phyloP scores from a whole-genome alignment of 2,888 invertebrate genomes.

The Cerastoderma edule region DNA sequence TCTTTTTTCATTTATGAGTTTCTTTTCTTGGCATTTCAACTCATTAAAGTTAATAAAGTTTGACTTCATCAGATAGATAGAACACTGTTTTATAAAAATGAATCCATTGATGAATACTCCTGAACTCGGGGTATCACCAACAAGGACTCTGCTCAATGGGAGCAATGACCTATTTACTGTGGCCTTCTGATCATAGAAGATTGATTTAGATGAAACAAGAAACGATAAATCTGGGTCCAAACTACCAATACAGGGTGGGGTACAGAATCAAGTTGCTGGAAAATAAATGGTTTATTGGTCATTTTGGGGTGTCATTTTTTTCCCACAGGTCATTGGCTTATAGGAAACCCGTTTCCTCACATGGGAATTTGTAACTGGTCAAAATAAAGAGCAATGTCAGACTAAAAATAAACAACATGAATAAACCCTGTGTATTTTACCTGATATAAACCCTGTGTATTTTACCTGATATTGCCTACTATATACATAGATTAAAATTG shows the following conservation, averaged over 20 bases:
- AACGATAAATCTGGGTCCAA: conserved; percentile 6
- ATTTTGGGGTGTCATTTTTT: background rate
- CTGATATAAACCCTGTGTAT: too few relatives aligned
- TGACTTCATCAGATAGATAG: too few relatives aligned
- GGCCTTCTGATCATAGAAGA: conserved; percentile 4
- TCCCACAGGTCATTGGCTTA: conserved; percentile 13
- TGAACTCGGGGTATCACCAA: too few relatives aligned
- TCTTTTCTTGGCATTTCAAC: too few relatives aligned
- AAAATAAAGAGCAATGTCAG: background rate
- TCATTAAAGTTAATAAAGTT: too few relatives aligned
- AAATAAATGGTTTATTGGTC: background rate
- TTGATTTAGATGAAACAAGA: conserved; percentile 6
- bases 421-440: too few relatives aligned
- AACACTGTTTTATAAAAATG: too few relatives aligned
- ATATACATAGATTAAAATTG: too few relatives aligned
- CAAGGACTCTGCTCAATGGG: background rate
- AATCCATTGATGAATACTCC: too few relatives aligned
- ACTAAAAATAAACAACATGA: background rate
- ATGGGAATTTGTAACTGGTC: background rate
- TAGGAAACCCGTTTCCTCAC: background rate
- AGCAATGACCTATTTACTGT: conserved; percentile 9
- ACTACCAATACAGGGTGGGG: background rate
- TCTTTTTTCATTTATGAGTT: too few relatives aligned
- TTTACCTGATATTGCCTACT: too few relatives aligned
- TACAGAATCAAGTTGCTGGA: conserved; percentile 11